A percentile compares a stretch with the other conserved stretches of the same genome.
Conservation (phyloP, 1,140 invertebrate species). For the Ostrea denselamellosa region DNA sequence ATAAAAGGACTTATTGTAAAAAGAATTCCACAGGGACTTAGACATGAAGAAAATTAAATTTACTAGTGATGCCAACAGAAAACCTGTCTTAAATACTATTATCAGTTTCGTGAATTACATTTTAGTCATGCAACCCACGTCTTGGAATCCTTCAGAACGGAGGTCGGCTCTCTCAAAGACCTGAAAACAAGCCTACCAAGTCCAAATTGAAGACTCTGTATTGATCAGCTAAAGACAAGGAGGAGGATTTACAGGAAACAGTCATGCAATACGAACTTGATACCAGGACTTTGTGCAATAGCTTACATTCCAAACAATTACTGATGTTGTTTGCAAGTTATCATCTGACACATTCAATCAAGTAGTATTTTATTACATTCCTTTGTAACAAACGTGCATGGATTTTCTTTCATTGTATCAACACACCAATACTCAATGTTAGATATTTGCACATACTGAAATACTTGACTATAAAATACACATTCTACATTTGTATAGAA, state of each 20-base stretch:
- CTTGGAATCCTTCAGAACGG: constrained; percentile 7
- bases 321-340: neutral
- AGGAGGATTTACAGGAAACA: neutral
- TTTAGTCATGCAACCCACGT: constrained; percentile 24
- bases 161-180: neutral
- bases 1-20: neutral
- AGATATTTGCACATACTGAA: no score
- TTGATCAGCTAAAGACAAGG: constrained; percentile 16
- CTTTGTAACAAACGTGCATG: neutral
- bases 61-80: constrained; percentile 17
- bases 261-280: neutral
- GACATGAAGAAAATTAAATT: neutral
- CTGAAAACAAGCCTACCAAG: neutral
- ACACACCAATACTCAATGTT: no score
- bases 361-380: neutral
- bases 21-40: neutral
- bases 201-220: neutral
- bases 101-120: neutral
- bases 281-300: neutral
- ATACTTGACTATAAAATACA: no score
- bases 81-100: constrained; percentile 30
- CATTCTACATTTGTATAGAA: no score
- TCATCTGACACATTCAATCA: neutral
- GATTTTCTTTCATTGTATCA: no score
- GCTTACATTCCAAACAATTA: neutral